Evolutionary conservation across 2,113 vertebrate species (phyloP), one percentile per base, ranked within the genome.

Genomic region (Stictonetta naevosa): DNA sequence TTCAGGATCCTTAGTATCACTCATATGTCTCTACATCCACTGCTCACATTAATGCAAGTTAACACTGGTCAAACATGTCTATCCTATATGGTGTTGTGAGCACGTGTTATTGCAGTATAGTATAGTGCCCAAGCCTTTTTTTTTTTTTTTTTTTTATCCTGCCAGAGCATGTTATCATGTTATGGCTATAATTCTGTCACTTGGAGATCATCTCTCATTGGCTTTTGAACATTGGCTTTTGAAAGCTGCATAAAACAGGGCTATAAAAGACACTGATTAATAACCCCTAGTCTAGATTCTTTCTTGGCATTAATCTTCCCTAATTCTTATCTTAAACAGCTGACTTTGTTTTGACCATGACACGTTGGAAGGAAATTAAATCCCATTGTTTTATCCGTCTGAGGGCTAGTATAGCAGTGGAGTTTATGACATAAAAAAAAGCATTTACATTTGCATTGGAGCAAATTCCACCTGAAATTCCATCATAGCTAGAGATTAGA

Each of bases 311-410:
- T 69, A 75, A 73, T 86, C 48, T 96, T 91, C 42, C 23, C 19
- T 85, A 66, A 91, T 87, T 91, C 59, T 59, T 83, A 22, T 85
- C 11, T 93, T 68, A 56, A 83, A 88, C 19, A 44, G 55, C 17
- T 86, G 78, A 85, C 22, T 71, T 93, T 58, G 13, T 76, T 88
- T 93, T 78, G 66, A 50, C 29, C 48, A 59, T 86, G 88, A 52
- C 62, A 77, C 17, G 21, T 20, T 33, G 31, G 33, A 79, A 10
- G 28, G 31, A 77, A 94, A 82, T 77, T 8, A 86, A 48, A 28
- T 84, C 42, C 42, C 73, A 36, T 77, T 79, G 23, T 80, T 93
- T 74, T 28, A 88, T 40, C 50, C 83, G 25, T 56, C 26, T 58
- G 17, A 78, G 38, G 48, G 5, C 13, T 76, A 44, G 58, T 13